Evolutionary conservation across 1,140 invertebrate genomes (phyloP), one percentile per base, ranked within the genome.

Genomic region (Pinna nobilis): DNA sequence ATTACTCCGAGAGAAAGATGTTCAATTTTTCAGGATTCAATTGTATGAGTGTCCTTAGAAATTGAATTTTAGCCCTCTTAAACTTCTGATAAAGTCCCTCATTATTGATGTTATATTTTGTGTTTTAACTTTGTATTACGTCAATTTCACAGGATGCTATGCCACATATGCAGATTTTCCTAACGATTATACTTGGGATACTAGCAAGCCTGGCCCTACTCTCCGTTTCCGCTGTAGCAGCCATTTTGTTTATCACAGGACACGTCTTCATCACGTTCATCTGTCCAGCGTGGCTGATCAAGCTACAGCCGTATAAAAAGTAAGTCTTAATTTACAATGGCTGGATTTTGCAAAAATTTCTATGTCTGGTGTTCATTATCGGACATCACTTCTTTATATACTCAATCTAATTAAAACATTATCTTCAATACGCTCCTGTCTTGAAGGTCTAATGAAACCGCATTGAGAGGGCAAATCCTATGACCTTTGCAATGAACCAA

Each of bases 261-360:
- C 83, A 90, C 72, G 1, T 91, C 6, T 88, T 91, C 70, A 85
- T 92, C 20, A 88, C 89, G 23, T 85, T 91, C 61, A 39, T 90
- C 51, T 97, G 95, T 88, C 96, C 97, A 5, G 82, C 92, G 7
- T 93, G 93, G 89, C 95, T 97, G 88, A 92, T 96, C 1, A 90
- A 87, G 64, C 94, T 94, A 88, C 95, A 98, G 82, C 93, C 91
- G 51, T 93, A 94, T 83, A 98, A 98, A 90, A 94, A 96, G 88
- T 90, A 81, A 82, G 84, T 85, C 47, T 33, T 25, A 51, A 7
- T 61, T 47, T 64, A 32, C 20, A n/a, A 15, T 49, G 35, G 9
- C 33, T 25, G 28, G 7, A 9, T 20, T 37, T 13, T 35, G 18
- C 32, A 30, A 57, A 30, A 13, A 4, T 13, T 2, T 41, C 20